Conservation (phyloP, 2,888 invertebrate genomes). For the Odontomyia ornata region DNA sequence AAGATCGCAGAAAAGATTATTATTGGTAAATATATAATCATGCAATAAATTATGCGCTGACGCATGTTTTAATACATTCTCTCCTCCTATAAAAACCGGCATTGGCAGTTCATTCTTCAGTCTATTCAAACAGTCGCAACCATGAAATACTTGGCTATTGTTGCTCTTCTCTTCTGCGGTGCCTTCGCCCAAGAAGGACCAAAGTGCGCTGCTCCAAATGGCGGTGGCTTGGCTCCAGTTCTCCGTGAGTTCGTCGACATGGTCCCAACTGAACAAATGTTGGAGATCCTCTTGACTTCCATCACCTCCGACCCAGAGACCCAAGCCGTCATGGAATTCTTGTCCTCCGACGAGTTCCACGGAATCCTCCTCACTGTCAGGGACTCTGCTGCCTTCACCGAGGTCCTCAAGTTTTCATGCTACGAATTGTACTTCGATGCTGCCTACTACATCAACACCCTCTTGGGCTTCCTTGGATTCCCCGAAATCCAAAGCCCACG, state of each 20-base stretch:
- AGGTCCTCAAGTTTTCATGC: slow-evolving; percentile 43
- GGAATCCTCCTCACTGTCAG: slow-evolving; percentile 35
- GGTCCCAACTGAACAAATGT: slow-evolving; percentile 36
- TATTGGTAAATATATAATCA: too few relatives aligned
- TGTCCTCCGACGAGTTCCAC: slow-evolving; percentile 36
- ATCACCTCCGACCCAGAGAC: slow-evolving; percentile 47
- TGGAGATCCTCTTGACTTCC: slow-evolving; percentile 39
- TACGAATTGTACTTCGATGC: slow-evolving; percentile 44
- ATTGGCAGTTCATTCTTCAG: too few relatives aligned
- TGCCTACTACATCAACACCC: slow-evolving; percentile 46
- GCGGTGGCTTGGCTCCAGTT: slow-evolving; percentile 41
- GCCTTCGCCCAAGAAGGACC: slow-evolving; percentile 21
- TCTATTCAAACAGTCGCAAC: too few relatives aligned
- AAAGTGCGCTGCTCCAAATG: slow-evolving; percentile 45
- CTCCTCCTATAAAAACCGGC: too few relatives aligned
- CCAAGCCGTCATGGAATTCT: slow-evolving; percentile 34
- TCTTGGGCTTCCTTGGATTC: slow-evolving; percentile 44
- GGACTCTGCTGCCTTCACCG: background rate
- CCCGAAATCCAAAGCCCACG: slow-evolving; percentile 24
- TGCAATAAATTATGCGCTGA: too few relatives aligned
- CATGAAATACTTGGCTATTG: background rate
- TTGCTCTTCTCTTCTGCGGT: slow-evolving; percentile 15
- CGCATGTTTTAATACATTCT: too few relatives aligned
- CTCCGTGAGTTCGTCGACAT: slow-evolving; percentile 13
- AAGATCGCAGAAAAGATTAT: too few relatives aligned